Evolutionary conservation across 2,113 vertebrate genomes (phyloP), one percentile per base, ranked within the genome.

Genomic region (Paedocypris sp.): DNA sequence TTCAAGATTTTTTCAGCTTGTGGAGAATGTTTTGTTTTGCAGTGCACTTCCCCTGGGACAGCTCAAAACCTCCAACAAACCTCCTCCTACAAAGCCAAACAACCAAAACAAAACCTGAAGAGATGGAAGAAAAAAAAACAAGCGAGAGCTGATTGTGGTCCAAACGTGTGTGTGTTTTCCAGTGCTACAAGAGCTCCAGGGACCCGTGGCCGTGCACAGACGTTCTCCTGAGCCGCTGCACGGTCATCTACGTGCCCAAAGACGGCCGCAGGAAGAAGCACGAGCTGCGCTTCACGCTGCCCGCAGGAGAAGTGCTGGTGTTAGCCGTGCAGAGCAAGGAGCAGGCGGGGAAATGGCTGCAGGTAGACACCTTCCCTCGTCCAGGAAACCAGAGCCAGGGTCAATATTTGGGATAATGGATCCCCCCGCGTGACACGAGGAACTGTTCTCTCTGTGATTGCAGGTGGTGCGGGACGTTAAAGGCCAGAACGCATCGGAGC

Each of bases 171-270:
- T n/a, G n/a, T 60, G 22, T 43, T 49, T 58, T 33, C 5, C 52
- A 99, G 95, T 98, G 95, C 73, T 99, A 87, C 74, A 99, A 98
- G 79, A 98, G 90, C 79, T 93, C 94, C 78, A 99, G 97, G 80
- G 94, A 98, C 74, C 84, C 77, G 43, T 85, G 85, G 29, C 92
- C 95, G 0, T 86, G 93, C 6, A 67, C 91, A 18, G 90, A 94
- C 69, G 86, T 98, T 66, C 80, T 87, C 0, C 81, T 99, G 68
- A 74, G 77, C 13, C 68, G 80, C 41, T 98, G 93, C 71, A 90
- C 73, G 0, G 91, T 97, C 71, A 86, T 87, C 75, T 99, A 99
- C 0, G 77, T 97, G 33, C 90, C 94, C 18, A 99, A 97, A 74
- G 95, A 99, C 0, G 87, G 91, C 56, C 86, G 91, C 4, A 90